phyloP scores from a whole-genome alignment of 2,797 vertebrate species.

The Phrynocephalus guinanensis region DNA sequence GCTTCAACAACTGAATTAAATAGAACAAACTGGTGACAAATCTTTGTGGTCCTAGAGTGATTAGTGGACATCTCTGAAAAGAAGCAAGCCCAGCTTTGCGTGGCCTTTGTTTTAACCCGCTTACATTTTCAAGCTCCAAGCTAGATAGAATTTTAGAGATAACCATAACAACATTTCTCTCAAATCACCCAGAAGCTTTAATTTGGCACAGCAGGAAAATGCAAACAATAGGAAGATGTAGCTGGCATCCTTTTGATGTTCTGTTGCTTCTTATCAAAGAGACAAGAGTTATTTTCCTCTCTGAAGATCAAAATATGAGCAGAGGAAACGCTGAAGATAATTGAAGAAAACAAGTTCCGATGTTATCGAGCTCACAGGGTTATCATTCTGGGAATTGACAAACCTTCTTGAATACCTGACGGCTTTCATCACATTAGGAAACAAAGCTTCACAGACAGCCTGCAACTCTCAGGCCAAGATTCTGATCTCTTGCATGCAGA shows the following conservation, averaged over 20 bases:
- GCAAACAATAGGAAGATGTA: slow-evolving; percentile 37
- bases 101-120: slow-evolving; percentile 3
- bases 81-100: background rate
- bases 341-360: slow-evolving; percentile 56
- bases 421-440: slow-evolving; percentile 55
- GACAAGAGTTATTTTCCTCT: slow-evolving; percentile 56
- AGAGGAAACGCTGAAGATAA: slow-evolving; percentile 56
- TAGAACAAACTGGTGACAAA: background rate
- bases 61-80: background rate
- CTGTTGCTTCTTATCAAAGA: slow-evolving; percentile 43
- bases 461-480: slow-evolving; percentile 42
- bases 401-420: slow-evolving; percentile 57
- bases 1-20: slow-evolving; percentile 16
- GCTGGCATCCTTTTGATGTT: slow-evolving; percentile 30
- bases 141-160: slow-evolving; percentile 12
- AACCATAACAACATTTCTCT: slow-evolving; percentile 13
- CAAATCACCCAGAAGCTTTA: background rate
- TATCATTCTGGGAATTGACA: slow-evolving; percentile 43
- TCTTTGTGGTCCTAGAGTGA: slow-evolving; percentile 4
- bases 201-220: slow-evolving; percentile 13
- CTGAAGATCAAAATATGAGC: slow-evolving; percentile 57
- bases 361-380: slow-evolving; percentile 25
- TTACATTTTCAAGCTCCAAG: slow-evolving; percentile 29
- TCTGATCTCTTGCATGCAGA: slow-evolving; percentile 39
- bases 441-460: slow-evolving; percentile 45